Conservation (phyloP, 2,113 vertebrate species). For the Dasypus novemcinctus region DNA sequence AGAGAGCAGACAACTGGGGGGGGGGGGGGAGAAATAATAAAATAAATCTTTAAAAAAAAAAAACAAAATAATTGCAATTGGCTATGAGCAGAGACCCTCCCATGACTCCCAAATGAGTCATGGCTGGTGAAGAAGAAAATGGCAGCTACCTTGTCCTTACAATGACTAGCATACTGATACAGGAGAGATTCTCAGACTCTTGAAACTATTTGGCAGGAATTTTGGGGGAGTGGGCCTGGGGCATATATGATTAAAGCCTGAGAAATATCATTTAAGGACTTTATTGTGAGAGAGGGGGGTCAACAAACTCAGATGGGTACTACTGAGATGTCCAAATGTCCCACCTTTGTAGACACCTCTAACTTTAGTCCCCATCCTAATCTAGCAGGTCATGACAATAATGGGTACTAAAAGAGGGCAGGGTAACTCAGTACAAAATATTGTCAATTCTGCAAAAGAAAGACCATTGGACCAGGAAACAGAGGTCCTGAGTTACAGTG, state of each 20-base stretch:
- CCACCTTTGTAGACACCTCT: background rate
- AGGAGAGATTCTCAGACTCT: background rate
- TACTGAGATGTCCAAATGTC: background rate
- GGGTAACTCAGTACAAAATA: background rate
- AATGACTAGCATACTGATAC: background rate
- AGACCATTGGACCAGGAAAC: background rate
- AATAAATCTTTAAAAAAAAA: no score
- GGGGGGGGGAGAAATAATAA: no score
- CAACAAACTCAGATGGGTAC: background rate
- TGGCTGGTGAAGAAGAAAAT: background rate
- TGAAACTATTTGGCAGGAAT: background rate
- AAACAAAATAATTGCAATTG: background rate
- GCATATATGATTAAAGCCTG: background rate
- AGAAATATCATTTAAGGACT: background rate
- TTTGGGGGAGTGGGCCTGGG: no score
- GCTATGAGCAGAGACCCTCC: background rate
- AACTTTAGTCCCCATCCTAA: background rate
- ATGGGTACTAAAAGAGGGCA: background rate
- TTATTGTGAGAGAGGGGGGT: background rate
- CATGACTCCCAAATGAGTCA: background rate
- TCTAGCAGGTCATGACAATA: background rate
- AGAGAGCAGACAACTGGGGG: no score
- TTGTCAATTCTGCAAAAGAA: background rate
- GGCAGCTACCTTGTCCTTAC: accelerated
- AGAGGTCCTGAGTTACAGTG: background rate